phyloP scores from a whole-genome alignment of 2,797 vertebrate species.

The Margarornis squamiger region DNA sequence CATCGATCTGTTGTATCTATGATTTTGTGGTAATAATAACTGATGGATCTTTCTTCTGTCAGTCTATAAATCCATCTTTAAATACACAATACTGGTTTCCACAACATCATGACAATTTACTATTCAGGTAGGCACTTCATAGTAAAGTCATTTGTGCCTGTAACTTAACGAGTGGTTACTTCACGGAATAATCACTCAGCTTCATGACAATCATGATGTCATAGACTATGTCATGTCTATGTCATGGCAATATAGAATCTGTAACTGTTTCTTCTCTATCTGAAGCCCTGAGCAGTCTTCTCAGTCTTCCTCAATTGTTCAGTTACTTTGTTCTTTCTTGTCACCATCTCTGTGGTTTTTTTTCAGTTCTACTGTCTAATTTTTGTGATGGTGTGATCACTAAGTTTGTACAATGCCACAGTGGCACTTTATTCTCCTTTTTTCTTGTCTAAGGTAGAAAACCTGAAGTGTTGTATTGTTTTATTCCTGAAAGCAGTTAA shows the following conservation, averaged over 20 bases:
- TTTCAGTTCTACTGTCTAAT: neutral
- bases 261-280: neutral
- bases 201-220: neutral
- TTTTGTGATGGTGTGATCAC: neutral
- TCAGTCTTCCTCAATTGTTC: neutral
- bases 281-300: neutral
- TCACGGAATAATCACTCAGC: neutral
- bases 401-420: neutral
- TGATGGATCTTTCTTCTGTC: neutral
- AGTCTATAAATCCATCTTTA: neutral
- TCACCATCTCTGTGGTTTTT: neutral
- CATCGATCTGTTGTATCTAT: neutral
- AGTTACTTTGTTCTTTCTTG: neutral
- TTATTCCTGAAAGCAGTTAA: neutral
- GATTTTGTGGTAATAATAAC: neutral
- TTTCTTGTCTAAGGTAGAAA: neutral
- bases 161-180: neutral
- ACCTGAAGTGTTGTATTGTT: neutral
- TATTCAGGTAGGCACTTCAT: neutral
- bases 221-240: neutral
- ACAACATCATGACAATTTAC: neutral
- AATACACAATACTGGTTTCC: neutral
- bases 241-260: neutral
- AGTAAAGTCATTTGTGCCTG: neutral
- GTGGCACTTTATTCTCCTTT: neutral